These are phyloP conservation scores for Epicampocera succincta DNA, from an alignment of 2,888 invertebrate species.

Conservation along the genomic window DNA sequence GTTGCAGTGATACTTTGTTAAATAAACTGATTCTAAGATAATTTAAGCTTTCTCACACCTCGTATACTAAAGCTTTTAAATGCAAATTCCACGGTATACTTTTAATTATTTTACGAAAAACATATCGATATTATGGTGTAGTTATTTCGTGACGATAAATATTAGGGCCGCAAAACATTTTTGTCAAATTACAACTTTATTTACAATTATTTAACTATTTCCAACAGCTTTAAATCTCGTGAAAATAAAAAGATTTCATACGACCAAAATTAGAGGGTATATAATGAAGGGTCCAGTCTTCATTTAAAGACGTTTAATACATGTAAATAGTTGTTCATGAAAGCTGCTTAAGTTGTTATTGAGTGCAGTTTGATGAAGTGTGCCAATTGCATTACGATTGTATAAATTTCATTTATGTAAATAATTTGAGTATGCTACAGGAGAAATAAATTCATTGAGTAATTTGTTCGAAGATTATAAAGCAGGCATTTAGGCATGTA, in stretches of 20 bases:
- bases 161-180: not conserved
- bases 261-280: not conserved
- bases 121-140: not conserved
- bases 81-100: constrained; percentile 54
- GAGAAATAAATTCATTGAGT: not conserved
- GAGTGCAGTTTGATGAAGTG: not conserved
- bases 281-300: not conserved
- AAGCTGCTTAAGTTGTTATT: not conserved
- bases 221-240: not conserved
- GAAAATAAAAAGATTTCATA: not conserved
- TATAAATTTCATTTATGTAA: no score
- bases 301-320: not conserved
- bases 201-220: not conserved
- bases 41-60: constrained; percentile 58
- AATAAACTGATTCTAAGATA: constrained; percentile 31
- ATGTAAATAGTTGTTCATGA: no score
- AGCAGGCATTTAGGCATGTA: constrained; percentile 7
- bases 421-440: not conserved
- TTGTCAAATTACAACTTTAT: not conserved
- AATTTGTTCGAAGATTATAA: not conserved
- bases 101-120: constrained; percentile 6
- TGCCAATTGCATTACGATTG: no score
- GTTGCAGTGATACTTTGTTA: constrained; percentile 39
- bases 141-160: not conserved
- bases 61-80: constrained; percentile 65